Conservation (phyloP, 2,888 invertebrate genomes). For the Digitonthophagus gazella region DNA sequence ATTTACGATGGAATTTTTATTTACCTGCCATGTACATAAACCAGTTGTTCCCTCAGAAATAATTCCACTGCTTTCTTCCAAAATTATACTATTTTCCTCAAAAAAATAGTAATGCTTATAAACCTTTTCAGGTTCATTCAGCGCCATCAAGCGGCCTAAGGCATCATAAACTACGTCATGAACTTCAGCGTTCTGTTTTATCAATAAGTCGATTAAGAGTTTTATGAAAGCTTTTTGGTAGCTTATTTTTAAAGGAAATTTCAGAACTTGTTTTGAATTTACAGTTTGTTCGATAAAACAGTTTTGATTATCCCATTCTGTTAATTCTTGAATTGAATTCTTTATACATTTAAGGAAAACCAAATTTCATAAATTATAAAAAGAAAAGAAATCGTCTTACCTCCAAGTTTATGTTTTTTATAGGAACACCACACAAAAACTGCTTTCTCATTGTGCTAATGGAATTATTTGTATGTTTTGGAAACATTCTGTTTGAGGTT, state of each 20-base stretch:
- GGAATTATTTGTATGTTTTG: neutral
- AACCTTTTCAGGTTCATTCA: conserved; percentile 40
- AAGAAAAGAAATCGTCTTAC: no score
- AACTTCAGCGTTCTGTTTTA: conserved; percentile 56
- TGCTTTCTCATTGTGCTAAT: conserved; percentile 37
- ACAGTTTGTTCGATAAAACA: conserved; percentile 60
- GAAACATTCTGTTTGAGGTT: no score
- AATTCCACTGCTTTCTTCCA: conserved; percentile 70
- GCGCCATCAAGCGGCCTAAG: conserved; percentile 57
- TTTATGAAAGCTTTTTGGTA: conserved; percentile 69
- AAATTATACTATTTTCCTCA: conserved; percentile 51
- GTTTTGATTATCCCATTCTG: conserved; percentile 58
- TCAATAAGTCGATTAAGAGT: conserved; percentile 59
- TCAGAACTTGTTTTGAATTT: conserved; percentile 53
- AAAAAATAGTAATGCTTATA: conserved; percentile 65
- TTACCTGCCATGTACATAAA: conserved; percentile 74
- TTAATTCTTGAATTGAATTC: no score
- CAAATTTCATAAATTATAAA: no score
- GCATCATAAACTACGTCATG: conserved; percentile 65
- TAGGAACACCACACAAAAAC: conserved; percentile 43
- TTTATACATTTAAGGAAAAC: no score
- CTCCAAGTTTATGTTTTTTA: conserved; percentile 33
- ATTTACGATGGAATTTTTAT: conserved; percentile 15
- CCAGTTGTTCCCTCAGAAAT: conserved; percentile 80
- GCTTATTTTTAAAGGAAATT: conserved; percentile 61